Evolutionary conservation across 2,888 invertebrate genomes (phyloP), one percentile per base, ranked within the genome.

Genomic region (Spodoptera exigua): DNA sequence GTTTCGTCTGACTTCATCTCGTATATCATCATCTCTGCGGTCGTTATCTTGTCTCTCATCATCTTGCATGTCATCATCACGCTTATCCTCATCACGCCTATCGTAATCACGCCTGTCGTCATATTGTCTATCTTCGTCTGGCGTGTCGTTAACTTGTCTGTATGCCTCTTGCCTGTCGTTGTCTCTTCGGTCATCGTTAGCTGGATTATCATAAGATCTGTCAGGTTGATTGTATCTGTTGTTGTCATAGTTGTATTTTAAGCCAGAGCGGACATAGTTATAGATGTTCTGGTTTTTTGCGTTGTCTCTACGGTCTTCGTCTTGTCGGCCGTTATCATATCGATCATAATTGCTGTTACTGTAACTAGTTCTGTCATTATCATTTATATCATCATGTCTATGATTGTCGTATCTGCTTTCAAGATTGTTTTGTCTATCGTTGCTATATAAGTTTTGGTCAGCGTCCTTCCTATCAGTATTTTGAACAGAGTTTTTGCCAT

Each of bases 201-300:
- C n/a, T n/a, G n/a, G n/a, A n/a, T n/a, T 45, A 14, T 62, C 41
- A 32, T 45, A 37, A 17, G 34, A 53, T 16, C 21, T 16, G 11
- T 21, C 11, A 1, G 11, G 48, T 48, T 9, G 47, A 10, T 45
- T 27, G 11, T 21, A n/a, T 37, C 48, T 32, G 21, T 48, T 34
- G n/a, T 48, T 32, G 13, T 46, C 37, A 11, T 14, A 21, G 21
- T 46, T 46, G 16, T n/a, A n/a, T n/a, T 60, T 45, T n/a, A 36
- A 12, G 13, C 53, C 37, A 39, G 12, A n/a, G 4, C 36, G n/a
- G n/a, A n/a, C n/a, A n/a, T n/a, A n/a, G n/a, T n/a, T n/a, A n/a
- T n/a, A n/a, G n/a, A n/a, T n/a, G n/a, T n/a, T n/a, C n/a, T n/a
- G n/a, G n/a, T n/a, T n/a, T n/a, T n/a, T n/a, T n/a, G n/a, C 43